Evolutionary conservation across 2,797 vertebrate genomes (phyloP).

Genomic region (Macropus fuliginosus): DNA sequence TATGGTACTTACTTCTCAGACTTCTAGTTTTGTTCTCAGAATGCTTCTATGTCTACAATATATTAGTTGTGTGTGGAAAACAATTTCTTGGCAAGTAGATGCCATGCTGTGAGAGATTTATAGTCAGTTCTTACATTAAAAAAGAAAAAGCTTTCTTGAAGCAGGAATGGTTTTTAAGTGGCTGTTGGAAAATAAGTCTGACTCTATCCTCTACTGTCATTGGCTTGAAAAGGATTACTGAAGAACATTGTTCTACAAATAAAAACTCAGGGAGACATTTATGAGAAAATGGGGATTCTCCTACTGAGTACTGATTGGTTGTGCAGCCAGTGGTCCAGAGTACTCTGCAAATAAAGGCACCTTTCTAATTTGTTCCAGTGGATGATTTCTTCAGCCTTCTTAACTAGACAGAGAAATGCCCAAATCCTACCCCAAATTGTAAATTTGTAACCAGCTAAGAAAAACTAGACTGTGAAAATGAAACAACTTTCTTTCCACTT

Average conservation of each 20-base stretch:
- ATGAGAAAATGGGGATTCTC: conserved; percentile 74
- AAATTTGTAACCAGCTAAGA: conserved; percentile 46
- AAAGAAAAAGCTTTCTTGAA: conserved; percentile 63
- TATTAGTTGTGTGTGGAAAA: conserved; percentile 38
- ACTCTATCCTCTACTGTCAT: conserved; percentile 73
- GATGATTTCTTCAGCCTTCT: conserved; percentile 5
- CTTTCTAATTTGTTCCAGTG: not conserved
- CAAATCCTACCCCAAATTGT: not conserved
- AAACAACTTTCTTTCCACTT: conserved; percentile 47
- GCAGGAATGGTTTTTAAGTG: conserved; percentile 65
- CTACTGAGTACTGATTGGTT: conserved; percentile 77
- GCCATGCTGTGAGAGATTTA: conserved; percentile 21
- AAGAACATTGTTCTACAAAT: conserved; percentile 78
- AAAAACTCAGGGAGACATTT: conserved; percentile 78
- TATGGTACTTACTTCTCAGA: not conserved
- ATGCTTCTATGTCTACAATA: conserved; percentile 26
- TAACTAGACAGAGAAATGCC: conserved; percentile 53
- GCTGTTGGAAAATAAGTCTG: conserved; percentile 72
- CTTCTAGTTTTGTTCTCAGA: conserved; percentile 30
- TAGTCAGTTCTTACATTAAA: conserved; percentile 53
- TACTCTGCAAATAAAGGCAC: conserved; percentile 64
- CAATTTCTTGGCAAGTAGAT: conserved; percentile 46
- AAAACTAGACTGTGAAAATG: conserved; percentile 62
- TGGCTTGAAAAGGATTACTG: conserved; percentile 61
- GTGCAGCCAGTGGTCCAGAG: conserved; percentile 53